Evolutionary conservation across 2,113 vertebrate genomes (phyloP), one percentile per base, ranked within the genome.

Genomic region (Cygnus buccinator): DNA sequence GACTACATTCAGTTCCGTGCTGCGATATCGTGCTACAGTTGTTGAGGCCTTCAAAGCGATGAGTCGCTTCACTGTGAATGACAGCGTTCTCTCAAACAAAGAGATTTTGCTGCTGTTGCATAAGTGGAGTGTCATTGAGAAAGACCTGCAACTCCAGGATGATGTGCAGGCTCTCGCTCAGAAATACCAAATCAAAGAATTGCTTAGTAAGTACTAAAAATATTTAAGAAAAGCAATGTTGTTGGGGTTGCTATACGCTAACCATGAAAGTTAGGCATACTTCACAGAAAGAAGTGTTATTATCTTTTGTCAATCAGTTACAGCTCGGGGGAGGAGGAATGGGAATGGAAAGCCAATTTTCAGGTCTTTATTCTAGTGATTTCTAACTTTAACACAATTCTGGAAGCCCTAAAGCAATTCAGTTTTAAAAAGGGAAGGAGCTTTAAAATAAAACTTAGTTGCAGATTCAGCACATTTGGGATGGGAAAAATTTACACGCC

Each of bases 91-190:
- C 21, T 98, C 99, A 35, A 96, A 92, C 84, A 94, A 73, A 17
- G 98, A 99, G 4, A 89, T 97, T 22, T 98, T 99, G 29, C 2
- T 98, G 19, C 97, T 99, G 89, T 97, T 99, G 72, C 97, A 98
- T 25, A 98, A 98, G 88, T 99, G 99, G 99, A 98, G 98, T 79
- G 61, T 98, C 29, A 31, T 98, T 1, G 94, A 96, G 63, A 96
- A 70, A 35, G 97, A 98, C 74, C 29, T 62, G 13, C 63, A 84
- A 5, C 97, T 99, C 13, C 98, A 98, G 10, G 86, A 97, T 48
- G 97, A 96, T 37, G 80, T 99, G 83, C 98, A 98, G 61, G 57
- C 85, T 6, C 37, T 98, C 50, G 95, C 96, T 65, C 98, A 99
- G 77, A 98, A 98, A 63, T 95, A 98, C 95, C 97, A 95, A 62